Base-by-base conservation (phyloP, 1,140 invertebrate genomes). In the Heliconius hermathena region DNA sequence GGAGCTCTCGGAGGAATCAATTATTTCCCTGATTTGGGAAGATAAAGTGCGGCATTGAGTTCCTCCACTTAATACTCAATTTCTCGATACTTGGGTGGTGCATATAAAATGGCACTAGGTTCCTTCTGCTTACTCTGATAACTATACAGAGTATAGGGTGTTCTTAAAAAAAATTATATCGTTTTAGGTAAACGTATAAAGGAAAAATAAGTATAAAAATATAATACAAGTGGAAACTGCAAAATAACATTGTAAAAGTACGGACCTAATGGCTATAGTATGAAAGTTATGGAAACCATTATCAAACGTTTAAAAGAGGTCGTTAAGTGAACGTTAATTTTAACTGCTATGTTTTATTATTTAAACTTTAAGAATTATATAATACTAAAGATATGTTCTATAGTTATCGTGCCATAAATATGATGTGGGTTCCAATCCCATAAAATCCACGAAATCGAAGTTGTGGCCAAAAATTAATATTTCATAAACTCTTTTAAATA, bases 251-350 rank as follows among this genome's bases (percentile, higher is more conserved):
- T 26, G 22, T 66, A 66, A 26, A 66, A 26, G 9, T 22, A 29
- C 3, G 13, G 26, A 16, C n/a, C 20, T 3, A 72, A 72, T 22
- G 8, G 49, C 49, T 52, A 52, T 20, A 29, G 22, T 66, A 16
- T 16, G 26, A 66, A 66, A 66, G 9, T 66, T 13, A 66, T 29
- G 60, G 60, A 26, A 66, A 66, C 60, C 60, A 29, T 66, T 66
- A 66, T 66, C 22, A 29, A 22, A 66, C 26, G n/a, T 26, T 66
- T 66, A 66, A 66, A 66, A 13, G 60, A 16, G 13, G 26, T 29
- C 60, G 60, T 66, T 66, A 66, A 66, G 22, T 66, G 60, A 66
- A 3, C 22, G 60, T 66, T 66, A 66, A 26, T 66, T 66, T 66
- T 66, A 66, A 66, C 60, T 66, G 26, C 60, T 26, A 29, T 11